Evolutionary conservation across 2,797 vertebrate genomes (phyloP).

Genomic region (Heteromormyrus szaboi): DNA sequence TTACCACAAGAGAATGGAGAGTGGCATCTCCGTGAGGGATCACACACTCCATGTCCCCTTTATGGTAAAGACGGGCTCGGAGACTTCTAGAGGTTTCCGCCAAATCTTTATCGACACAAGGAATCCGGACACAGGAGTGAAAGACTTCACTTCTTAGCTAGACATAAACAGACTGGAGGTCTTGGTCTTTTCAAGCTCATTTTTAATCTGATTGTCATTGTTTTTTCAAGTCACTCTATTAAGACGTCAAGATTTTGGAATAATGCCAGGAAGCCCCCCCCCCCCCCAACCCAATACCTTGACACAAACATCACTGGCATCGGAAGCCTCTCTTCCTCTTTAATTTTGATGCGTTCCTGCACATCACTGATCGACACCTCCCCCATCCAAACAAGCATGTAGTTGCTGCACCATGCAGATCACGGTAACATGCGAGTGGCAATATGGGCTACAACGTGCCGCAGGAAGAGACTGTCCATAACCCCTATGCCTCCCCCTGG

Average conservation of each 20-base stretch:
- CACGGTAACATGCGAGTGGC: neutral
- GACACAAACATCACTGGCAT: neutral
- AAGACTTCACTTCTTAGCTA: neutral
- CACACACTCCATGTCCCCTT: neutral
- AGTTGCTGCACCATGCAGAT: neutral
- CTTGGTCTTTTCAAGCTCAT: neutral
- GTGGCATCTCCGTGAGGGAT: neutral
- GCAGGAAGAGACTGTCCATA: too few relatives aligned
- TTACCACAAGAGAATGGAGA: neutral
- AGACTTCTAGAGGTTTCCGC: neutral
- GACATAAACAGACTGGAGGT: neutral
- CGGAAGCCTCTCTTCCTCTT: neutral
- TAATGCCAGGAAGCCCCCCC: neutral
- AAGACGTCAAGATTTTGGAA: neutral
- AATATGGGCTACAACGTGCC: neutral
- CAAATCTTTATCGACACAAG: neutral
- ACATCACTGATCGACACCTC: neutral
- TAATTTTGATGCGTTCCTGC: neutral
- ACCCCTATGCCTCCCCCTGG: neutral
- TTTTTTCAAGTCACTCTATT: neutral
- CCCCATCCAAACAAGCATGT: neutral
- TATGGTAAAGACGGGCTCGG: neutral
- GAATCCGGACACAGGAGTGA: neutral
- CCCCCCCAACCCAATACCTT: neutral
- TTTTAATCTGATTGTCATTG: neutral